Evolutionary conservation across 2,797 vertebrate genomes (phyloP).

Genomic region (Numenius phaeopus): DNA sequence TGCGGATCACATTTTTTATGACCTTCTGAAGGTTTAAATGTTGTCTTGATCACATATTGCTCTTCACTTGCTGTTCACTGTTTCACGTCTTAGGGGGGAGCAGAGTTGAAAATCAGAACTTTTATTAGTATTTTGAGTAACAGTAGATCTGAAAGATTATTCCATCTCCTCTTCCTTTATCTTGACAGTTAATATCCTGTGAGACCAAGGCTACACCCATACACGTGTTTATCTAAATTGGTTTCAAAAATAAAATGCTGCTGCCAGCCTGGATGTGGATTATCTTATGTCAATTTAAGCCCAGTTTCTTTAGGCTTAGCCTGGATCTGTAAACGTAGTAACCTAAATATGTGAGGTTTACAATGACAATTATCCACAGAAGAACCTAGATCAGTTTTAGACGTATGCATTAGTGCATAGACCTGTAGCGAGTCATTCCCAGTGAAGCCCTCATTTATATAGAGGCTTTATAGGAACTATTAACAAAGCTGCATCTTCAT

Average conservation of each 20-base stretch:
- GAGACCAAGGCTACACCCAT: not conserved
- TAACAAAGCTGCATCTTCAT: not conserved
- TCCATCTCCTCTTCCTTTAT: not conserved
- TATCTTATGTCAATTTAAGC: not conserved
- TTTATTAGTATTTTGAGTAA: not conserved
- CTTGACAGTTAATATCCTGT: constrained; percentile 20
- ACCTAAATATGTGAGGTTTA: not conserved
- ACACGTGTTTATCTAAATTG: constrained; percentile 26
- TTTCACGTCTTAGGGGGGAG: not conserved
- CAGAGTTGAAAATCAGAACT: not conserved
- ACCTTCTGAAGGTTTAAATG: not conserved
- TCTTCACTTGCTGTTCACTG: not conserved
- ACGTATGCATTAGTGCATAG: not conserved
- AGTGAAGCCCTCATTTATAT: not conserved
- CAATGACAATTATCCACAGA: not conserved
- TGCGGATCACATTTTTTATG: not conserved
- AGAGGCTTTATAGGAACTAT: not conserved
- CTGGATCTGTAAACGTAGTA: not conserved
- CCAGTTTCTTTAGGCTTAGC: not conserved
- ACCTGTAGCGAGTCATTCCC: not conserved
- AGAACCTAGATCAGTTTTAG: not conserved
- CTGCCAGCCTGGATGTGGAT: not conserved
- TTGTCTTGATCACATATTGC: not conserved
- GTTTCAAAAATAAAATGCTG: not conserved
- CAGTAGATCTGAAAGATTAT: not conserved